Conservation (phyloP, 2,113 vertebrate genomes). For the Pipra filicauda region DNA sequence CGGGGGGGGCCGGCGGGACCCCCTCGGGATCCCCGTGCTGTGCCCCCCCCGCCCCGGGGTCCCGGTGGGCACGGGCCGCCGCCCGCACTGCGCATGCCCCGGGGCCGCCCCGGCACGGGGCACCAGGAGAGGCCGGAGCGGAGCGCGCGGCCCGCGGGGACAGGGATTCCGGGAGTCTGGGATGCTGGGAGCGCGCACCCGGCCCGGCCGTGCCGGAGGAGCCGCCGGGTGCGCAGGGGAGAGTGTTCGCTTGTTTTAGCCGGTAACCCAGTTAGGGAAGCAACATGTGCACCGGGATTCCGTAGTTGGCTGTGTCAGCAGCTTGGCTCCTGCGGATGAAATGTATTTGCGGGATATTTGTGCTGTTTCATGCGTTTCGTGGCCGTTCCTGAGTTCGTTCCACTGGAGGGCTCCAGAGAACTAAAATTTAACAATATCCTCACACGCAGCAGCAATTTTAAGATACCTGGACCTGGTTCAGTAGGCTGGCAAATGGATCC, state of each 20-base stretch:
- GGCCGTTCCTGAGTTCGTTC: not conserved
- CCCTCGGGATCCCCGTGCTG: too few relatives aligned
- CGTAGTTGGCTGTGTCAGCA: not conserved
- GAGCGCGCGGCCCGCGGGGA: not conserved
- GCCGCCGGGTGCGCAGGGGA: rapidly evolving
- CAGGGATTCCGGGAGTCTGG: not conserved
- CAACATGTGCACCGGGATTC: rapidly evolving
- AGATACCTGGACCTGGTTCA: not conserved
- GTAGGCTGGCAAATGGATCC: not conserved
- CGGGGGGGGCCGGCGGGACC: too few relatives aligned
- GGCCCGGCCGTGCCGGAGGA: not conserved
- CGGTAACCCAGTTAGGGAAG: not conserved
- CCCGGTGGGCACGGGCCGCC: not conserved
- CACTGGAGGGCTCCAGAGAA: conserved; percentile 37
- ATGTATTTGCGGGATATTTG: not conserved
- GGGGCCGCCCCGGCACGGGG: not conserved
- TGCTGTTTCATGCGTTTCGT: not conserved
- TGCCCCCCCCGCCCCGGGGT: too few relatives aligned
- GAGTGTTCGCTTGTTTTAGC: rapidly evolving
- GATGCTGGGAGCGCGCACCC: not conserved
- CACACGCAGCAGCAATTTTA: rapidly evolving
- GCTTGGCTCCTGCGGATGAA: not conserved
- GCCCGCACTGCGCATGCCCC: not conserved
- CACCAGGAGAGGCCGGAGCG: not conserved
- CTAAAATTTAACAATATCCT: not conserved